Evolutionary conservation across 2,888 invertebrate genomes (phyloP).

Genomic region (Spisula solida): DNA sequence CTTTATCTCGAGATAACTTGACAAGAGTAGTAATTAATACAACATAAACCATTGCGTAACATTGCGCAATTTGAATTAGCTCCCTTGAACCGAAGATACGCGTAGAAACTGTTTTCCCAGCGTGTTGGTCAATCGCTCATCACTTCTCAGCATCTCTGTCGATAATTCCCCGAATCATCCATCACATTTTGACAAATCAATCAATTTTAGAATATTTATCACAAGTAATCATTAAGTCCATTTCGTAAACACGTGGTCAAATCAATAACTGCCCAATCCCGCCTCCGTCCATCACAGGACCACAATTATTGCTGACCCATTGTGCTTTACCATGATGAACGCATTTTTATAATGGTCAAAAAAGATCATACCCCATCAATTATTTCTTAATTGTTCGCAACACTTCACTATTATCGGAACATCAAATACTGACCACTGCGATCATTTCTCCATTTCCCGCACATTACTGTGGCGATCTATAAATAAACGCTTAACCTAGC

Average conservation of each 20-base stretch:
- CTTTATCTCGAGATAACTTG: neutral
- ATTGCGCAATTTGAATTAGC: constrained; percentile 35
- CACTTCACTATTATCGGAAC: constrained; percentile 17
- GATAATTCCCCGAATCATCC: neutral
- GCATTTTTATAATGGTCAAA: constrained; percentile 46
- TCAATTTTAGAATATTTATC: constrained; percentile 27
- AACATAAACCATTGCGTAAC: constrained; percentile 35
- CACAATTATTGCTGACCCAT: constrained; percentile 33
- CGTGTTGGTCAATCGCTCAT: neutral
- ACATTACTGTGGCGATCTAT: constrained; percentile 24
- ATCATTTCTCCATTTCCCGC: constrained; percentile 17
- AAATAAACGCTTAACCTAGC: constrained; percentile 38
- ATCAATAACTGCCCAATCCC: constrained; percentile 49
- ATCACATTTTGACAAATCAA: constrained; percentile 17
- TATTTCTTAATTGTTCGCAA: constrained; percentile 25
- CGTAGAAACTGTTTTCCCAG: neutral
- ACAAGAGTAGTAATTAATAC: constrained; percentile 31
- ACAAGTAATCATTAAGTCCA: constrained; percentile 31
- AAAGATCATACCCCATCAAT: constrained; percentile 31
- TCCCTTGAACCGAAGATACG: constrained; percentile 30
- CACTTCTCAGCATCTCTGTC: neutral
- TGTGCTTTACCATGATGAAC: constrained; percentile 36
- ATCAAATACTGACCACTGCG: constrained; percentile 37
- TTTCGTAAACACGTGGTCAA: constrained; percentile 46
- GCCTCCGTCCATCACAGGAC: constrained; percentile 36